Evolutionary conservation across 2,797 vertebrate species (phyloP).

Genomic region (Phyllotis vaccarum): DNA sequence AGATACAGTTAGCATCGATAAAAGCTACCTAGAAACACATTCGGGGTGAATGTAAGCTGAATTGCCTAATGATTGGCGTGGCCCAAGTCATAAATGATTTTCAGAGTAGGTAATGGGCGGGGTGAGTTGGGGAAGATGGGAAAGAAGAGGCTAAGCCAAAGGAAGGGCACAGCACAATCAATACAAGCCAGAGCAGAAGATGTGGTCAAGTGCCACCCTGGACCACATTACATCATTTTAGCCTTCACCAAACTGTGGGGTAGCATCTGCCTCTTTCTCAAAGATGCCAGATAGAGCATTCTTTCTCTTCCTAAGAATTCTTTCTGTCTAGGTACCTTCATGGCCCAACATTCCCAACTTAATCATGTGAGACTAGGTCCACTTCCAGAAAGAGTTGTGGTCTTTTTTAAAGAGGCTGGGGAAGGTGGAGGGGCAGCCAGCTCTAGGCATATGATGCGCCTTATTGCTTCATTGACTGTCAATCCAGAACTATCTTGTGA

Average conservation of each 20-base stretch:
- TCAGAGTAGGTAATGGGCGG: background rate
- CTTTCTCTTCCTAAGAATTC: background rate
- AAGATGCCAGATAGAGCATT: background rate
- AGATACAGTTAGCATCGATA: background rate
- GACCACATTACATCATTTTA: background rate
- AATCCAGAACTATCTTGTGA: background rate
- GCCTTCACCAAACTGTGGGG: background rate
- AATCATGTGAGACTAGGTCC: background rate
- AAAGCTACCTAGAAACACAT: constrained; percentile 36
- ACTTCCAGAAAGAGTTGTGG: background rate
- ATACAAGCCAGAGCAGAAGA: background rate
- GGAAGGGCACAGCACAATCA: background rate
- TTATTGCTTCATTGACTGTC: too few species aligned
- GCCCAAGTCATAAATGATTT: background rate
- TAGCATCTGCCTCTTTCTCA: background rate
- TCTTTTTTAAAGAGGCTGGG: background rate
- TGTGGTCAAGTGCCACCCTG: background rate
- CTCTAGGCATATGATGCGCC: rapidly evolving
- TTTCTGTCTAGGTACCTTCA: background rate
- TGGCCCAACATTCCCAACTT: too few species aligned
- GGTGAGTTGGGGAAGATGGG: background rate
- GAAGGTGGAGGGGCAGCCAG: rapidly evolving
- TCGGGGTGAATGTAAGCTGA: background rate
- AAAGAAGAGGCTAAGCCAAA: background rate
- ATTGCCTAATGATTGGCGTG: background rate